Base-by-base conservation (phyloP, 2,888 invertebrate genomes). In the Synanthedon myopaeformis region DNA sequence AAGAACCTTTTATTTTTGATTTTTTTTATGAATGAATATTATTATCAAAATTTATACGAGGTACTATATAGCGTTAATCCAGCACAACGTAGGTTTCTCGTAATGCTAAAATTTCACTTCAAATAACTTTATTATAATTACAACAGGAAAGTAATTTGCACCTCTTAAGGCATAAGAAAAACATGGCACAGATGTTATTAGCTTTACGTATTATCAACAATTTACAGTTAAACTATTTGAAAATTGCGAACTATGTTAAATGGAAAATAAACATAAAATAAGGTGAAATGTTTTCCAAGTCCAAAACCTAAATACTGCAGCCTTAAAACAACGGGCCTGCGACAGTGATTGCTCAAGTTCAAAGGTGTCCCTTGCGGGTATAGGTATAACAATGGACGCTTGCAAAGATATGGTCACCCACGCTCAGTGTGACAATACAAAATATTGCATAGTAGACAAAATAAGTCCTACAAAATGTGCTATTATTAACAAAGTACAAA, bases 261-360 rank as follows among this genome's bases (percentile, higher is more conserved):
- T 12, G 4, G 49, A 19, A 19, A 13, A 8, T 12, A 23, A 49
- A 17, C 49, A 45, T 42, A 13, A 42, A 42, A 42, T 5, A 4
- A 42, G 42, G 42, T 13, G 13, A 45, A 45, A 45, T 13, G 45
- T 45, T n/a, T 45, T 45, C 42, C 6, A 45, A 45, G 12, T 14
- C 23, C 49, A 17, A 49, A 49, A 17, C 14, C 49, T 49, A 19
- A 49, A 17, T 49, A 49, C 17, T 17, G 19, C 3, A 49, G 17
- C 19, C 49, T 49, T 49, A 51, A 11, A 49, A 49, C 45, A 49
- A 49, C 54, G 54, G 52, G 54, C 50, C 49, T 41, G 42, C 42
- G 51, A 62, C 58, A 61, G 58, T 59, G 63, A 67, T 70, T 70
- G 64, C 59, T 63, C 65, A 70, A 70, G 74, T 72, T 77, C 74